These are phyloP conservation scores for Apotomis betuletana DNA, from an alignment of 2,888 invertebrate species.

Conservation along the genomic window DNA sequence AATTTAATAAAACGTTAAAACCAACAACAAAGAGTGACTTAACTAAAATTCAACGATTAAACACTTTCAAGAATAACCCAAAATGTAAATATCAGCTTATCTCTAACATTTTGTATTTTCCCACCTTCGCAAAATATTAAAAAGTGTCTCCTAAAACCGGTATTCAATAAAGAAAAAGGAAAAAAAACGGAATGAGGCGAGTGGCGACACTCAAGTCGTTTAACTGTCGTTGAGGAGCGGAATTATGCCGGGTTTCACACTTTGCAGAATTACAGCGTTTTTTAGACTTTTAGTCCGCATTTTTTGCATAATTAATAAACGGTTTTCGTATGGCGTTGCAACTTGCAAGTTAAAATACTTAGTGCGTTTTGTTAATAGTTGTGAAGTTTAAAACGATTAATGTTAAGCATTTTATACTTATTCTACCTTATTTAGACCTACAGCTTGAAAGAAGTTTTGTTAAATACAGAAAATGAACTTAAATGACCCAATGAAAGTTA, in stretches of 20 bases:
- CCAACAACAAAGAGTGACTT: no score
- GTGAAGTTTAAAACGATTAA: neutral
- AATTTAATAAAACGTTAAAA: no score
- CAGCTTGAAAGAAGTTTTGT: no score
- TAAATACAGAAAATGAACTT: no score
- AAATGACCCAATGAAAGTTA: no score
- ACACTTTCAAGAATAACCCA: neutral
- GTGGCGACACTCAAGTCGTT: constrained; percentile 43
- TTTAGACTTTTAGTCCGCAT: constrained; percentile 52
- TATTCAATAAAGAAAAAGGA: constrained; percentile 35
- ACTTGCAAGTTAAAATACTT: constrained; percentile 28
- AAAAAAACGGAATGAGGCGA: constrained; percentile 38
- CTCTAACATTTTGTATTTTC: constrained; percentile 21
- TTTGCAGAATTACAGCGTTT: constrained; percentile 35
- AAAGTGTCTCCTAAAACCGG: constrained; percentile 30
- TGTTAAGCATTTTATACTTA: no score
- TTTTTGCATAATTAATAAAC: constrained; percentile 49
- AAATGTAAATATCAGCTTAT: neutral
- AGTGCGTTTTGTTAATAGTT: neutral
- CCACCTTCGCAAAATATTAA: constrained; percentile 27
- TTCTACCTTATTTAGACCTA: no score
- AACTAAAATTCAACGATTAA: neutral
- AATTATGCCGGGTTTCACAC: constrained; percentile 33
- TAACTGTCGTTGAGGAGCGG: constrained; percentile 40
- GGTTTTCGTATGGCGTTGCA: constrained; percentile 38